Percentiles rank a stretch among this genome's conserved stretches.
Evolutionary conservation across 2,113 vertebrate genomes (phyloP).

Genomic region (Halcyon senegalensis): DNA sequence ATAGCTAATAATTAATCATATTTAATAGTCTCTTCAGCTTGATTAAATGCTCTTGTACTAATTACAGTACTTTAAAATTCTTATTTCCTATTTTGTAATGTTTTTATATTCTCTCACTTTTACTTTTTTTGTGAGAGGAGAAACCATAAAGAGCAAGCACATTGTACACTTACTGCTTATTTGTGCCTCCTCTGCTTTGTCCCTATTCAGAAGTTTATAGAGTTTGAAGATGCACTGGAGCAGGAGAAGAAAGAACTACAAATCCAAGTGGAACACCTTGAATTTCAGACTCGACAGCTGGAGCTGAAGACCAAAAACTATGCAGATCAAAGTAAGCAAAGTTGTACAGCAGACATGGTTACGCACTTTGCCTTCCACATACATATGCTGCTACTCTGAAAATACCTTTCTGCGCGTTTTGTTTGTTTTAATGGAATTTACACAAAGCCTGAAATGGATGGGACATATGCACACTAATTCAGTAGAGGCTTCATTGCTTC

Average conservation of each 20-base stretch:
- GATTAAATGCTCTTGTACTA: neutral
- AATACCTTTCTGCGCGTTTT: neutral
- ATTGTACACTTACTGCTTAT: neutral
- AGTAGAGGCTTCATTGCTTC: neutral
- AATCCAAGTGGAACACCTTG: constrained; percentile 89
- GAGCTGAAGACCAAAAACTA: constrained; percentile 97
- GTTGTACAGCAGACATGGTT: neutral
- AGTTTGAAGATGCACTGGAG: constrained; percentile 97
- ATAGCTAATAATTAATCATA: neutral
- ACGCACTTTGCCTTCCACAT: neutral
- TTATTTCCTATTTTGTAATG: neutral
- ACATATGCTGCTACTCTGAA: neutral
- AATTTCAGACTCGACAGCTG: constrained; percentile 93
- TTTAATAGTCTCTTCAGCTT: neutral
- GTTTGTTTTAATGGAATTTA: neutral
- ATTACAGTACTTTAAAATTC: neutral
- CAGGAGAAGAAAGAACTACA: constrained; percentile 98
- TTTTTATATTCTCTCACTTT: neutral
- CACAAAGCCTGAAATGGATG: neutral
- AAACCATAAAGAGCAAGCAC: neutral
- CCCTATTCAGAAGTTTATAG: constrained; percentile 91
- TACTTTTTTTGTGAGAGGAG: neutral
- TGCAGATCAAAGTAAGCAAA: constrained; percentile 90
- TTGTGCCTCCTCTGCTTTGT: neutral
- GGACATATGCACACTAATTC: neutral